Evolutionary conservation across 2,888 invertebrate genomes (phyloP).

Genomic region (Cyaniris semiargus): DNA sequence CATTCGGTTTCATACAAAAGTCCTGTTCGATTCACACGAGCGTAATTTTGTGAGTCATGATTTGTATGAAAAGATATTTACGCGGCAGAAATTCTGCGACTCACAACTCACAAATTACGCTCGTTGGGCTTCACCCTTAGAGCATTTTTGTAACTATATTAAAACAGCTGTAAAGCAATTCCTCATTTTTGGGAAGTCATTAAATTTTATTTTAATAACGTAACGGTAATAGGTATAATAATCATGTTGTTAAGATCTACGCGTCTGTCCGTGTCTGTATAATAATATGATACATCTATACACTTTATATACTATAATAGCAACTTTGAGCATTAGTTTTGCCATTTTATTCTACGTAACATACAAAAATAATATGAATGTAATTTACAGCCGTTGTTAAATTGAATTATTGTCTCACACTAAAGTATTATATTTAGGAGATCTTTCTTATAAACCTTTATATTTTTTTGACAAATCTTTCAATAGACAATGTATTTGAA

Average conservation of each 20-base stretch:
- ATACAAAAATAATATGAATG: constrained; percentile 27
- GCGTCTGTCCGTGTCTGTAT: constrained; percentile 40
- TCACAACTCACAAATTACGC: too few species aligned
- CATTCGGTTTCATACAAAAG: too few species aligned
- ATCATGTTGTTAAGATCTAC: constrained; percentile 32
- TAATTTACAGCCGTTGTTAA: background rate
- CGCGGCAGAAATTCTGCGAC: too few species aligned
- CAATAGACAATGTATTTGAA: background rate
- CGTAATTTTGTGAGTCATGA: too few species aligned
- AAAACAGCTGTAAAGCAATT: too few species aligned
- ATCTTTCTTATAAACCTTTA: background rate
- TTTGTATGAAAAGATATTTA: too few species aligned
- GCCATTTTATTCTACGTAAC: constrained; percentile 37
- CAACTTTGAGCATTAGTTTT: constrained; percentile 63
- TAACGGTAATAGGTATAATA: background rate
- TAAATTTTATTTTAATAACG: background rate
- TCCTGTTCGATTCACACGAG: too few species aligned
- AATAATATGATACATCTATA: constrained; percentile 40
- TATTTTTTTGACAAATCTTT: background rate
- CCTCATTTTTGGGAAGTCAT: too few species aligned
- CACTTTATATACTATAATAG: constrained; percentile 42
- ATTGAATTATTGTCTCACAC: background rate
- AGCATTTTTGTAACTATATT: too few species aligned
- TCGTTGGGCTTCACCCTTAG: too few species aligned
- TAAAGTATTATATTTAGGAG: background rate